phyloP scores from a whole-genome alignment of 2,113 vertebrate genomes.

The Marmota monax region DNA sequence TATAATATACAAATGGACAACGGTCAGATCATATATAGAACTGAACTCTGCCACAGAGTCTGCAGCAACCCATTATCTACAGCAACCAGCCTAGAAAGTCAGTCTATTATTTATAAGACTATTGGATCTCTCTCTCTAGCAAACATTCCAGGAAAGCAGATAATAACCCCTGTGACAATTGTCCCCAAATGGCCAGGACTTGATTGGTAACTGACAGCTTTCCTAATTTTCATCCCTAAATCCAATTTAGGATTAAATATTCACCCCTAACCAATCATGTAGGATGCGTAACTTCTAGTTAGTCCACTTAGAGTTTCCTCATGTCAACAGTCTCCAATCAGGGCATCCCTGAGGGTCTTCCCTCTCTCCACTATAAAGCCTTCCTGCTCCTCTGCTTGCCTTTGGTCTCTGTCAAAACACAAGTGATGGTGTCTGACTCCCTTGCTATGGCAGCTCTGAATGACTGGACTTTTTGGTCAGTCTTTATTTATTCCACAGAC shows the following conservation, averaged over 20 bases:
- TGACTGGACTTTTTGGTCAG: not conserved
- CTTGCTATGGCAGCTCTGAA: not conserved
- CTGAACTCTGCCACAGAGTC: not conserved
- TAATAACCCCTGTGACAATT: not conserved
- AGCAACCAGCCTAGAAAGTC: not conserved
- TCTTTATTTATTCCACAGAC: conserved; percentile 25
- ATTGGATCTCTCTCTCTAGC: not conserved
- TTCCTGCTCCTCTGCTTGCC: not conserved
- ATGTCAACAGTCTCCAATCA: not conserved
- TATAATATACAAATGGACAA: not conserved
- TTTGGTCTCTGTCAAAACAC: not conserved
- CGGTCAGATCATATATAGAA: not conserved
- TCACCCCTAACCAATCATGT: not conserved
- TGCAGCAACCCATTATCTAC: not conserved
- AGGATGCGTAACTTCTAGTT: not conserved
- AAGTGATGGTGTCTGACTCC: no score
- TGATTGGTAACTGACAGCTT: not conserved
- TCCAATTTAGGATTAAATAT: conserved; percentile 10
- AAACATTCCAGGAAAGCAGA: not conserved
- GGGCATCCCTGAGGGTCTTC: not conserved
- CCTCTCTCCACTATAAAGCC: not conserved
- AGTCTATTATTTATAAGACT: not conserved
- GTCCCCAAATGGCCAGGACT: not conserved
- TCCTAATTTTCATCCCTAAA: not conserved
- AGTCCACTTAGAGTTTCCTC: not conserved